Percentiles rank a stretch among this genome's conserved stretches.
phyloP scores from a whole-genome alignment of 2,888 invertebrate species.

The Machimus atricapillus region DNA sequence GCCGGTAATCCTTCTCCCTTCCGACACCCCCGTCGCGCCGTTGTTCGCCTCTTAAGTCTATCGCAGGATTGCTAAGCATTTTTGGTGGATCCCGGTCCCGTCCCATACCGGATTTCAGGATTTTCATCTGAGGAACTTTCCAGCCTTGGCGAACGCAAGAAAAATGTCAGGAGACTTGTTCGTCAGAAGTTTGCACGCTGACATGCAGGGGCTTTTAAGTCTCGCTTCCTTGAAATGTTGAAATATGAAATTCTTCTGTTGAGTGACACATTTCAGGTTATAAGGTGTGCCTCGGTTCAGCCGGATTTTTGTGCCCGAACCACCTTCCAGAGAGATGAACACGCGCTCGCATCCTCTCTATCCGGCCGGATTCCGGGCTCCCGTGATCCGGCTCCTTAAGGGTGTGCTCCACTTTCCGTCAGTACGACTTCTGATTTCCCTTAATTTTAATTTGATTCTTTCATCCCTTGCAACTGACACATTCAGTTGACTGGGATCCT shows the following conservation, averaged over 20 bases:
- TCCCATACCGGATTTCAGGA: background rate
- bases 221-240: conserved; percentile 21
- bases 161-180: conserved; percentile 32
- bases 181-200: conserved; percentile 24
- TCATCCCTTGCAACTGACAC: background rate
- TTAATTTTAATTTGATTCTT: conserved; percentile 15
- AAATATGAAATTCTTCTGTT: conserved; percentile 33
- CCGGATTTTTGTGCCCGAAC: background rate
- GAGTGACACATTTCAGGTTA: conserved; percentile 33
- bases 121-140: background rate
- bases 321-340: background rate
- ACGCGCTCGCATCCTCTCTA: background rate
- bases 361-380: background rate
- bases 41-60: background rate
- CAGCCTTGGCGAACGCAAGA: background rate
- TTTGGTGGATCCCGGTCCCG: background rate
- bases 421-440: background rate
- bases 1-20: background rate
- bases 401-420: conserved; percentile 1
- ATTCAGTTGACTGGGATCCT: background rate
- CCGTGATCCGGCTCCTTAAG: background rate
- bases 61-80: background rate
- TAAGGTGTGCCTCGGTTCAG: conserved; percentile 9
- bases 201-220: conserved; percentile 35
- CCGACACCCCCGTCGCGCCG: too few relatives aligned